Evolutionary conservation across 2,113 vertebrate species (phyloP).

Genomic region (Blennius ocellaris): DNA sequence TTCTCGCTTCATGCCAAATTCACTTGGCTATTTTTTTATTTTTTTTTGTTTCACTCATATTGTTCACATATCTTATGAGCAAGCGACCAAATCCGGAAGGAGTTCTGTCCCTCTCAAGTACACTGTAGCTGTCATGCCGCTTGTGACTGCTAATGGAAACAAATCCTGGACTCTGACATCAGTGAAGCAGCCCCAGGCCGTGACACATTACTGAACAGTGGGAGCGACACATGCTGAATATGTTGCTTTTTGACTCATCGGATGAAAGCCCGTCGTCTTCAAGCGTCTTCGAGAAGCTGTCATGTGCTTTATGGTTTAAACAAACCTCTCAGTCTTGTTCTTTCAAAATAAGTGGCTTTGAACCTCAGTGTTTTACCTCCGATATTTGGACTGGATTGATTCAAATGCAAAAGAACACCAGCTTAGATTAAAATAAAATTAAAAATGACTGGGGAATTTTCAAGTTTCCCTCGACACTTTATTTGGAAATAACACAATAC

Average conservation of each 20-base stretch:
- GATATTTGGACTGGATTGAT: not conserved
- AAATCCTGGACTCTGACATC: slow-evolving; percentile 22
- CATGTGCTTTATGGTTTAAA: not conserved
- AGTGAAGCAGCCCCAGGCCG: slow-evolving; percentile 3
- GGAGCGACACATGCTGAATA: not conserved
- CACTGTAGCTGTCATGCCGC: slow-evolving; percentile 14
- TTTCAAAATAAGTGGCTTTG: not conserved
- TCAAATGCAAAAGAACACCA: too few relatives aligned
- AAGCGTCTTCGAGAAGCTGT: not conserved
- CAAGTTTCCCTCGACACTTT: too few relatives aligned
- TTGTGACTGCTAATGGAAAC: slow-evolving; percentile 11
- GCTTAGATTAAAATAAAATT: too few relatives aligned
- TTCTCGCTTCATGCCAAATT: not conserved
- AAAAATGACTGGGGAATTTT: too few relatives aligned
- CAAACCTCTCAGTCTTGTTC: not conserved
- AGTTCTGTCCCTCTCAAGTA: slow-evolving; percentile 22
- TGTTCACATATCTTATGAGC: slow-evolving; percentile 1
- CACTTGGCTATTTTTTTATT: not conserved
- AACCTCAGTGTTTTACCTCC: not conserved
- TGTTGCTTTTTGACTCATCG: not conserved
- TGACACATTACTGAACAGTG: slow-evolving; percentile 10
- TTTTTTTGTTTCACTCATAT: not conserved
- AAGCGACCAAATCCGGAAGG: slow-evolving; percentile 1
- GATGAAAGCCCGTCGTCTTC: not conserved
- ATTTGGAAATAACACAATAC: too few relatives aligned